These are phyloP conservation scores for Phenacoccus solenopsis DNA, from an alignment of 1,140 invertebrate species.

Conservation along the genomic window DNA sequence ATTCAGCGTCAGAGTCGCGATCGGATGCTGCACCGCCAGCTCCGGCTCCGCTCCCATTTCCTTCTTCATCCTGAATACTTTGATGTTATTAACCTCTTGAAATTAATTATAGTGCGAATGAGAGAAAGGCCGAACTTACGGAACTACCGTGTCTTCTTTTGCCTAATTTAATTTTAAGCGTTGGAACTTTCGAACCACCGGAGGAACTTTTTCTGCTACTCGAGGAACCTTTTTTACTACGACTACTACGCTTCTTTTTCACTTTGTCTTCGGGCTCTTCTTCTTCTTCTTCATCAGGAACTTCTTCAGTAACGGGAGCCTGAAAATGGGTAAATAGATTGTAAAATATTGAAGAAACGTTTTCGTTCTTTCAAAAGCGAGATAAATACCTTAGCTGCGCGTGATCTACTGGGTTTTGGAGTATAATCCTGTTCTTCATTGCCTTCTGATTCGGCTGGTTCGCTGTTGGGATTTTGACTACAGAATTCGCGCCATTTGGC, in stretches of 20 bases:
- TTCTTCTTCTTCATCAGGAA: slow-evolving; percentile 45
- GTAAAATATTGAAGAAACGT: not conserved
- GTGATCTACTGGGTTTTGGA: slow-evolving; percentile 42
- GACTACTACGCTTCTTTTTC: slow-evolving; percentile 42
- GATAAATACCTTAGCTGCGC: slow-evolving; percentile 35
- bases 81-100: not conserved
- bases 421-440: slow-evolving; percentile 41
- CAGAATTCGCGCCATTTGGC: slow-evolving; percentile 94
- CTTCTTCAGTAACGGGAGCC: slow-evolving; percentile 36
- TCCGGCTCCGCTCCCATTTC: slow-evolving; percentile 35
- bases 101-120: not conserved
- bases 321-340: not conserved
- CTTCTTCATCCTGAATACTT: slow-evolving; percentile 54
- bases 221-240: slow-evolving; percentile 39
- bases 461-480: slow-evolving; percentile 63
- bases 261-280: slow-evolving; percentile 43
- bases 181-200: slow-evolving; percentile 65
- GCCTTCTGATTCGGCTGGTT: slow-evolving; percentile 35
- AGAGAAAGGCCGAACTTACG: slow-evolving; percentile 37
- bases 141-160: slow-evolving; percentile 79
- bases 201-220: slow-evolving; percentile 27
- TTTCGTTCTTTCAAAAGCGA: not conserved
- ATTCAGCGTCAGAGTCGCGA: slow-evolving; percentile 82
- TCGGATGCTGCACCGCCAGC: slow-evolving; percentile 53
- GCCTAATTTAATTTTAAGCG: slow-evolving; percentile 87